These are phyloP conservation scores for Lasioglossum lativentre DNA, from an alignment of 2,888 invertebrate genomes.

Conservation along the genomic window DNA sequence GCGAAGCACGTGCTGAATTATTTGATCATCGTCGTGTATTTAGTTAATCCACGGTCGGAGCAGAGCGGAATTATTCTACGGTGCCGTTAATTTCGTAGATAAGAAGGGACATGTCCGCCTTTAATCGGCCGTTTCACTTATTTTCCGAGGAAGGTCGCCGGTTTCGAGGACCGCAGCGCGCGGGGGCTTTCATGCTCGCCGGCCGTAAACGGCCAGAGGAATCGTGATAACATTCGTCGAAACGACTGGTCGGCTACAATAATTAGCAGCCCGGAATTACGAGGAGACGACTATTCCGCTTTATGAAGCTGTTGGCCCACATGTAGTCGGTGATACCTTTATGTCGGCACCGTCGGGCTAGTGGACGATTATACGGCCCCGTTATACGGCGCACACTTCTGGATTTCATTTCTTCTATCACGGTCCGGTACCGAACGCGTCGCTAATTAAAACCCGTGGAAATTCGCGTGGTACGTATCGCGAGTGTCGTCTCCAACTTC, in stretches of 20 bases:
- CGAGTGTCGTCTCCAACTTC: background rate
- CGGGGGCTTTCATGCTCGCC: conserved; percentile 29
- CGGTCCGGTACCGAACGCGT: background rate
- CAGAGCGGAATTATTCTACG: background rate
- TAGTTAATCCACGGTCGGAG: background rate
- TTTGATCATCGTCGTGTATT: background rate
- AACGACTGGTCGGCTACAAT: conserved; percentile 44
- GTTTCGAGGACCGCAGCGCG: conserved; percentile 1
- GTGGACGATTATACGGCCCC: conserved; percentile 43
- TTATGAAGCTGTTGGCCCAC: conserved; percentile 49
- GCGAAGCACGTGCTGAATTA: background rate
- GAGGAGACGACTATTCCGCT: conserved; percentile 52
- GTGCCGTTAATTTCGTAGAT: background rate
- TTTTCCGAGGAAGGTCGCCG: background rate
- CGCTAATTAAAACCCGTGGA: background rate
- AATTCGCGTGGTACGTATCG: background rate
- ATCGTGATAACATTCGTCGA: conserved; percentile 47
- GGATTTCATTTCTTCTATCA: conserved; percentile 21
- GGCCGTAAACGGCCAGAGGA: conserved; percentile 35
- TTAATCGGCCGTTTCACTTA: background rate
- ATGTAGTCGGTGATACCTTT: conserved; percentile 51
- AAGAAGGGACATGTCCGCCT: background rate
- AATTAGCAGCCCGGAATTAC: conserved; percentile 60
- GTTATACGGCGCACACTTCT: conserved; percentile 24
- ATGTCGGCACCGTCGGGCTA: conserved; percentile 38